phyloP scores from a whole-genome alignment of 2,888 invertebrate species.

The Dicyrtomina minuta region DNA sequence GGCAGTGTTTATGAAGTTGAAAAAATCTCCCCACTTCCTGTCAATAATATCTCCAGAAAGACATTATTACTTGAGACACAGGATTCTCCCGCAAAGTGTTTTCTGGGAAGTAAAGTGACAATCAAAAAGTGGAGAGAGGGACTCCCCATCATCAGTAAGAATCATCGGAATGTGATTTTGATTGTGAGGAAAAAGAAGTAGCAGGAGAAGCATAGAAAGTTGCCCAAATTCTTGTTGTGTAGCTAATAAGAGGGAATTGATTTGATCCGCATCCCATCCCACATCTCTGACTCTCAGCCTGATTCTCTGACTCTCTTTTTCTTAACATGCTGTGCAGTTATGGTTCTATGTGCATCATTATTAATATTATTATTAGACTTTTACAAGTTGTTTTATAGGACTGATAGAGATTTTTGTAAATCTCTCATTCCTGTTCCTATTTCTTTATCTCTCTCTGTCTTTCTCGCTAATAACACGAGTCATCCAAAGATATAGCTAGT shows the following conservation, averaged over 20 bases:
- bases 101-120: slow-evolving; percentile 15
- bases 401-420: slow-evolving; percentile 2
- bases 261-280: slow-evolving; percentile 16
- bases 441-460: neutral
- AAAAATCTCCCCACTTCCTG: slow-evolving; percentile 15
- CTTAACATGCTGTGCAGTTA: slow-evolving; percentile 12
- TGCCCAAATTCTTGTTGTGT: neutral
- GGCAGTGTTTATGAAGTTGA: too few species aligned
- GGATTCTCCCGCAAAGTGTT: slow-evolving; percentile 21
- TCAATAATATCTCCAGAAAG: slow-evolving; percentile 3
- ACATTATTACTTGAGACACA: neutral
- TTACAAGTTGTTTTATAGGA: too few species aligned
- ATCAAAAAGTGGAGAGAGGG: neutral
- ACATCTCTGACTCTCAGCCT: too few species aligned
- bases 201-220: neutral
- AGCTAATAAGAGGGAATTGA: slow-evolving; percentile 19
- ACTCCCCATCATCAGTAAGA: slow-evolving; percentile 14
- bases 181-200: too few species aligned
- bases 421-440: neutral
- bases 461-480: neutral
- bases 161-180: too few species aligned
- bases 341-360: slow-evolving; percentile 11
- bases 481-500: neutral
- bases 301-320: too few species aligned
- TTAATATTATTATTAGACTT: neutral